Percentiles rank a stretch among this genome's conserved stretches.
phyloP scores from a whole-genome alignment of 2,888 invertebrate genomes.

The Orthosia cruda region DNA sequence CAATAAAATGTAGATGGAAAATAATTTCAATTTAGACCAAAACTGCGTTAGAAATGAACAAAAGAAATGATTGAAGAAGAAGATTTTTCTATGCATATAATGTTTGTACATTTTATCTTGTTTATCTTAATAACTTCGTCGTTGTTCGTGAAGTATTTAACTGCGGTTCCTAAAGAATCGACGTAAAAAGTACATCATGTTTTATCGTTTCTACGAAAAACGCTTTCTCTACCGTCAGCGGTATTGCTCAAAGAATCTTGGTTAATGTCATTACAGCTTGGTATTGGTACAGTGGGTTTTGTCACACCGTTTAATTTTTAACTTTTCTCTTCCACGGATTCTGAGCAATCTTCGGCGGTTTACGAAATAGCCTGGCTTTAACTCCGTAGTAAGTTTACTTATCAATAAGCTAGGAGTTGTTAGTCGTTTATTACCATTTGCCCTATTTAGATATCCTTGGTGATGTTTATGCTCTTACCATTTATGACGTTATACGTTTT shows the following conservation, averaged over 20 bases:
- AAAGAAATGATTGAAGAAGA: background rate
- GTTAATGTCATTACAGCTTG: conserved; percentile 73
- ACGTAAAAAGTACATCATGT: conserved; percentile 68
- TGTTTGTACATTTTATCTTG: background rate
- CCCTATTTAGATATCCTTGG: conserved; percentile 39
- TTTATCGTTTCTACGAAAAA: conserved; percentile 85
- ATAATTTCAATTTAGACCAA: conserved; percentile 16
- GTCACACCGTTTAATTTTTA: conserved; percentile 69
- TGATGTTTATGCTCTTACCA: conserved; percentile 7
- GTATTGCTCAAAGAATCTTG: conserved; percentile 76
- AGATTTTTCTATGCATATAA: background rate
- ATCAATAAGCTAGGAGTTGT: conserved; percentile 6
- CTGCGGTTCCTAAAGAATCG: conserved; percentile 29
- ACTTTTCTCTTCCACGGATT: conserved; percentile 35
- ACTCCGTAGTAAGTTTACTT: conserved; percentile 18
- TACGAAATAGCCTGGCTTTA: conserved; percentile 23
- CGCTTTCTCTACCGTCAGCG: conserved; percentile 86
- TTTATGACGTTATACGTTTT: background rate
- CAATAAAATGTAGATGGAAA: conserved; percentile 7
- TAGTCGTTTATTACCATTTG: conserved; percentile 13
- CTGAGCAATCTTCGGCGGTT: conserved; percentile 37
- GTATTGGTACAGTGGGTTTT: conserved; percentile 72
- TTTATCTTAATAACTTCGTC: background rate
- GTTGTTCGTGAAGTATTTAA: conserved; percentile 27
- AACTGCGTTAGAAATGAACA: conserved; percentile 4